Evolutionary conservation across 1,140 invertebrate genomes (phyloP), one percentile per base, ranked within the genome.

Genomic region (Hestina assimilis): DNA sequence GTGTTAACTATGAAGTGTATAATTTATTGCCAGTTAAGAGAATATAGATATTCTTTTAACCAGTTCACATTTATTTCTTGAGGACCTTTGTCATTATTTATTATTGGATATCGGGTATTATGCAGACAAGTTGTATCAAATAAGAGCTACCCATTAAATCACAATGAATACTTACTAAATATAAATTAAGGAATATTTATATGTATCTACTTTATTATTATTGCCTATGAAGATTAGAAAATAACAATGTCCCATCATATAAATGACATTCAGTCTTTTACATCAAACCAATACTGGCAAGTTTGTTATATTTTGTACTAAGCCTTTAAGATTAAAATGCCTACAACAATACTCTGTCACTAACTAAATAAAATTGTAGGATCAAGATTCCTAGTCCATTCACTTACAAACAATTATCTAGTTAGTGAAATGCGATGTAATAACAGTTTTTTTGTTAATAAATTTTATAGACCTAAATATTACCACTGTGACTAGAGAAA

Each of bases 231-330:
- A 70, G 59, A 75, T 59, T 66, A 75, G 43, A 78, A 76, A 81
- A 76, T 75, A 83, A 83, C 75, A 83, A 75, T 72, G 63, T 9
- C 70, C 62, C 69, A 75, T 75, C 66, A 69, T 63, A 72, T 79
- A 83, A 75, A 84, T 73, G 85, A 88, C 83, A 81, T 80, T 88
- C 85, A 88, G 85, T 88, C 85, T 88, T 86, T 82, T 84, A 83
- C 68, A 84, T 84, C 72, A 82, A 85, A 83, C 85, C 85, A 88
- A 88, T 88, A 88, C 85, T 88, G 85, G 85, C 85, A 88, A 88
- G 83, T 85, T 85, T 84, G 75, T 84, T 81, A 75, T 64, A 82
- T 79, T 87, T 88, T 87, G 85, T 88, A 88, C 85, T 88, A 83
- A 86, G 72, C 75, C 80, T 79, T 79, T 67, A 75, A 82, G 59